Conservation (phyloP, 1,140 invertebrate species). For the Papilio dardanus region DNA sequence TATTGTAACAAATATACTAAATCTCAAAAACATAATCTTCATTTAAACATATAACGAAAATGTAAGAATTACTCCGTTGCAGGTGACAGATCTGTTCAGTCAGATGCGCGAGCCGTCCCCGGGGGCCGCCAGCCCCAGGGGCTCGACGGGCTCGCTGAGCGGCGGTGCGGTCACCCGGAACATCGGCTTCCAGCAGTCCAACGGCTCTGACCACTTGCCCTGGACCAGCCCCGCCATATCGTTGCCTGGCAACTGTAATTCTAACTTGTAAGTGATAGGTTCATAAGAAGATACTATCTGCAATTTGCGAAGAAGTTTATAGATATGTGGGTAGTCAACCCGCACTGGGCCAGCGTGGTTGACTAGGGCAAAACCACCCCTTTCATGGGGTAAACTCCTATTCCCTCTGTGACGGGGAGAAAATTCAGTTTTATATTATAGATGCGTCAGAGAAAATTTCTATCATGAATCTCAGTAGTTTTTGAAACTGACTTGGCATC, state of each 20-base stretch:
- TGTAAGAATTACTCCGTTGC: conserved; percentile 55
- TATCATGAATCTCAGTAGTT: background rate
- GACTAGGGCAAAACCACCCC: too few relatives aligned
- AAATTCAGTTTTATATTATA: too few relatives aligned
- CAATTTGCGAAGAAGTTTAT: too few relatives aligned
- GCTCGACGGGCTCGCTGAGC: conserved; percentile 57
- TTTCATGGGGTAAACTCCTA: too few relatives aligned
- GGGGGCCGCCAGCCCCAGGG: conserved; percentile 54
- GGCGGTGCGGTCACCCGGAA: conserved; percentile 63
- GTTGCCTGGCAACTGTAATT: conserved; percentile 60
- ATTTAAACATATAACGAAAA: too few relatives aligned
- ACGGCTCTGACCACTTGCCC: conserved; percentile 61
- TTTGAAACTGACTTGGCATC: background rate
- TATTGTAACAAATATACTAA: too few relatives aligned
- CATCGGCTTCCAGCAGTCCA: conserved; percentile 68
- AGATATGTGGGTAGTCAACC: too few relatives aligned
- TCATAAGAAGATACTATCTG: too few relatives aligned
- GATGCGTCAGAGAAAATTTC: background rate
- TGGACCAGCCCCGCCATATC: conserved; percentile 64
- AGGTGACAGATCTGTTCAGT: conserved; percentile 87
- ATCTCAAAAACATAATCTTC: background rate
- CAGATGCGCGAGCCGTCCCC: conserved; percentile 88
- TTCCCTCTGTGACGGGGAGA: too few relatives aligned
- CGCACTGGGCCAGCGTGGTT: too few relatives aligned
- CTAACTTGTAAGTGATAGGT: conserved; percentile 61